Evolutionary conservation across 1,140 invertebrate genomes (phyloP).

Genomic region (Hestina assimilis): DNA sequence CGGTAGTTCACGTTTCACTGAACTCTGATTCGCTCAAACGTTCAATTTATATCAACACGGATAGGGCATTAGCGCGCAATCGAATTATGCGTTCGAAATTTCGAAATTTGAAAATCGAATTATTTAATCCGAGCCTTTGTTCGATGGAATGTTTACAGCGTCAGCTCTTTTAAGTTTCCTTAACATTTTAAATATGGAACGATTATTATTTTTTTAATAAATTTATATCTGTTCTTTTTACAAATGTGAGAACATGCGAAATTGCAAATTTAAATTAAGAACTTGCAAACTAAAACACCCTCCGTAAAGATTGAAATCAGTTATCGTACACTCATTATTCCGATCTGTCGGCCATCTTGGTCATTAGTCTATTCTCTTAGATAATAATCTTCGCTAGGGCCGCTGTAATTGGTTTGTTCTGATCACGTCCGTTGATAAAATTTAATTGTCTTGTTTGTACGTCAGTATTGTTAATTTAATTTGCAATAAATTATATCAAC

Average conservation of each 20-base stretch:
- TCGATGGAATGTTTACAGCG: constrained; percentile 27
- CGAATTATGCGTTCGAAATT: constrained; percentile 46
- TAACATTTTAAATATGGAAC: neutral
- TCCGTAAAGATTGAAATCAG: constrained; percentile 15
- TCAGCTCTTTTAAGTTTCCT: neutral
- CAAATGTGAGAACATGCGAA: neutral
- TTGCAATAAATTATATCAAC: neutral
- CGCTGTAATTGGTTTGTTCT: constrained; percentile 23
- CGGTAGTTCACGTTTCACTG: constrained; percentile 33
- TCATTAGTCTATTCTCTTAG: constrained; percentile 23
- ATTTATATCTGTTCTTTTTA: neutral
- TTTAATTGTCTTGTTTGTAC: constrained; percentile 23
- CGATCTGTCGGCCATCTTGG: constrained; percentile 22
- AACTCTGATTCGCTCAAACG: constrained; percentile 44
- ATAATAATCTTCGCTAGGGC: constrained; percentile 23
- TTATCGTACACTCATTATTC: constrained; percentile 15
- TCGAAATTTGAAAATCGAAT: constrained; percentile 49
- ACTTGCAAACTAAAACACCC: neutral
- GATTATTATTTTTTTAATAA: neutral
- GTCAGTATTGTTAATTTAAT: neutral
- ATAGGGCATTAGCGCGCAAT: constrained; percentile 50
- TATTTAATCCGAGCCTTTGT: constrained; percentile 40
- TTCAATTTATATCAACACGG: constrained; percentile 55
- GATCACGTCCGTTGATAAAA: constrained; percentile 23
- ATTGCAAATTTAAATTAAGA: neutral